phyloP scores from a whole-genome alignment of 2,113 vertebrate genomes.

The Hippocampus mohnikei region DNA sequence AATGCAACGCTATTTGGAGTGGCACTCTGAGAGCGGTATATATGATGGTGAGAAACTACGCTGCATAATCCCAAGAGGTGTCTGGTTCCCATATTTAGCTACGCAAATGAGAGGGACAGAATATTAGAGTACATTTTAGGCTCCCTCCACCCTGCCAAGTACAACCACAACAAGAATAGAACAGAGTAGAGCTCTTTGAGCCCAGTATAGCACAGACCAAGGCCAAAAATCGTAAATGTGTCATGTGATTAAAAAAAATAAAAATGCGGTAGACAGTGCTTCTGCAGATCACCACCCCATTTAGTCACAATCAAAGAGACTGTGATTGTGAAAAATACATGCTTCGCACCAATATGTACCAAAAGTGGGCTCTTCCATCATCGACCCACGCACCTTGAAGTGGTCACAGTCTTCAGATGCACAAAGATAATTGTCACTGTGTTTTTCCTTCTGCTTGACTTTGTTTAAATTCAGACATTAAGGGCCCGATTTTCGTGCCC shows the following conservation, averaged over 20 bases:
- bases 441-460: too few relatives aligned
- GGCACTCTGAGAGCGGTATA: background rate
- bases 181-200: background rate
- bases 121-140: conserved; percentile 3
- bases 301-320: too few relatives aligned
- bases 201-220: background rate
- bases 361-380: too few relatives aligned
- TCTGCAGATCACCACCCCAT: background rate
- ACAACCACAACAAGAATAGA: conserved; percentile 1
- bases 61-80: background rate
- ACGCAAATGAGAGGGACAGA: background rate
- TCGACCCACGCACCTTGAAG: too few relatives aligned
- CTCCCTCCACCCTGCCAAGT: background rate
- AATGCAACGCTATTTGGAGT: background rate
- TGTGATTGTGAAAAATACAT: too few relatives aligned
- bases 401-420: too few relatives aligned
- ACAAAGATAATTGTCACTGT: too few relatives aligned
- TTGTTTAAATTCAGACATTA: too few relatives aligned
- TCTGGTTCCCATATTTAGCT: background rate
- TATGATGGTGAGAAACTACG: background rate
- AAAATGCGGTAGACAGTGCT: background rate
- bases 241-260: background rate
- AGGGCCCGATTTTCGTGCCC: too few relatives aligned
- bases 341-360: too few relatives aligned
- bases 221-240: background rate